Evolutionary conservation across 1,140 invertebrate genomes (phyloP).

Genomic region (Leucophenga varia): DNA sequence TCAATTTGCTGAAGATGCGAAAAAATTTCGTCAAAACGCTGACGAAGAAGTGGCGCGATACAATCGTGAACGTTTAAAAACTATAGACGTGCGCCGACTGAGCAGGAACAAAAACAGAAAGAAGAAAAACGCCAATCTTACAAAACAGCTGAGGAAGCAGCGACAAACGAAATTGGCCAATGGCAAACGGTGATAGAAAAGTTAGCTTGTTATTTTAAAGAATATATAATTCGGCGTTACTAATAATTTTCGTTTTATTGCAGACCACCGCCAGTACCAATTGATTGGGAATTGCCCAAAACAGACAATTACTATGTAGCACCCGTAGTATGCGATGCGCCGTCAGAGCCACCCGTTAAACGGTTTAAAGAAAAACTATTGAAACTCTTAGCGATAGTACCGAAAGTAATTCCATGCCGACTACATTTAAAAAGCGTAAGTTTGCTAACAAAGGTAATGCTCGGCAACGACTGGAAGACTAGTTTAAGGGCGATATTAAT

Average conservation of each 20-base stretch:
- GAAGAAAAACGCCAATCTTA: conserved; percentile 56
- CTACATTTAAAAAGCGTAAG: conserved; percentile 68
- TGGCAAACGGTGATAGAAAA: conserved; percentile 65
- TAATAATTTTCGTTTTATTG: conserved; percentile 1
- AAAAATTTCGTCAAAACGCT: conserved; percentile 39
- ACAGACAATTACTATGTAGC: conserved; percentile 46
- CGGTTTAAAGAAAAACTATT: conserved; percentile 69
- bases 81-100: conserved; percentile 27
- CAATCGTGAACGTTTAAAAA: conserved; percentile 53
- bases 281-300: conserved; percentile 65
- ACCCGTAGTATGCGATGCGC: conserved; percentile 33
- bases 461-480: conserved; percentile 61
- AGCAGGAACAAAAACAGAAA: conserved; percentile 52
- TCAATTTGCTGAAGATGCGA: conserved; percentile 43
- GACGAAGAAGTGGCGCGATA: conserved; percentile 55
- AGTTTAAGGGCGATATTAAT: background rate
- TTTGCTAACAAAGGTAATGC: conserved; percentile 61
- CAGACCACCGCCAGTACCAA: conserved; percentile 38
- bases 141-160: conserved; percentile 58
- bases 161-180: conserved; percentile 65
- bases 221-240: background rate
- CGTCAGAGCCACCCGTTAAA: conserved; percentile 56
- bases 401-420: conserved; percentile 35
- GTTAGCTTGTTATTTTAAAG: conserved; percentile 58
- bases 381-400: conserved; percentile 58